Evolutionary conservation across 1,140 invertebrate genomes (phyloP).

Genomic region (Lepidurus packardi): DNA sequence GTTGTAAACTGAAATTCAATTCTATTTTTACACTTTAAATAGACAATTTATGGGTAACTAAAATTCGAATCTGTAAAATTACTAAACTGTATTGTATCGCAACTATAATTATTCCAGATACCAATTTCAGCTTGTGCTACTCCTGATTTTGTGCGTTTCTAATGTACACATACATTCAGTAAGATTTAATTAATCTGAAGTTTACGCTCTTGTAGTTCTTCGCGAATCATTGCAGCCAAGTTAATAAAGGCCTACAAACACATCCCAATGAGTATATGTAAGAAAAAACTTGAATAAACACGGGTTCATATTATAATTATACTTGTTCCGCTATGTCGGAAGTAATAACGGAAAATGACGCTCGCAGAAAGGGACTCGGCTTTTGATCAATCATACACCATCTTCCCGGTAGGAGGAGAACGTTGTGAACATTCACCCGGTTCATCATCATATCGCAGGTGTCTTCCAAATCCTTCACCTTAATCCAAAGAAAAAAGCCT

Average conservation of each 20-base stretch:
- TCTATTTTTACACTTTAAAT: too few species aligned
- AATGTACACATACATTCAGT: too few species aligned
- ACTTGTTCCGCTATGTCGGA: neutral
- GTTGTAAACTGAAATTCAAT: too few species aligned
- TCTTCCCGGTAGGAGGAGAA: neutral
- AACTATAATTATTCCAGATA: too few species aligned
- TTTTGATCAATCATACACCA: neutral
- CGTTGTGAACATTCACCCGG: neutral
- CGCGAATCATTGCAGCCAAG: neutral
- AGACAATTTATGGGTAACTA: too few species aligned
- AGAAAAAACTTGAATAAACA: neutral
- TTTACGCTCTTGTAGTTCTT: neutral
- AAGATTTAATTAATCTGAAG: too few species aligned
- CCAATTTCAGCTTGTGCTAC: too few species aligned
- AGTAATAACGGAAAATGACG: neutral
- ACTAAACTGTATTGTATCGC: too few species aligned
- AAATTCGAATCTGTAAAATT: too few species aligned
- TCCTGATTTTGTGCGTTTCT: too few species aligned
- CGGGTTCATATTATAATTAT: neutral
- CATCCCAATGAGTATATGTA: neutral
- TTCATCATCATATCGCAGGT: neutral
- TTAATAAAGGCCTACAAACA: neutral
- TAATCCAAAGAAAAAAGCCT: conserved; percentile 4
- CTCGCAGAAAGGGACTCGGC: neutral
- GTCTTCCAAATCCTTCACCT: neutral